These are phyloP conservation scores for Chrysomela aeneicollis DNA, from an alignment of 2,888 invertebrate species.

Conservation along the genomic window DNA sequence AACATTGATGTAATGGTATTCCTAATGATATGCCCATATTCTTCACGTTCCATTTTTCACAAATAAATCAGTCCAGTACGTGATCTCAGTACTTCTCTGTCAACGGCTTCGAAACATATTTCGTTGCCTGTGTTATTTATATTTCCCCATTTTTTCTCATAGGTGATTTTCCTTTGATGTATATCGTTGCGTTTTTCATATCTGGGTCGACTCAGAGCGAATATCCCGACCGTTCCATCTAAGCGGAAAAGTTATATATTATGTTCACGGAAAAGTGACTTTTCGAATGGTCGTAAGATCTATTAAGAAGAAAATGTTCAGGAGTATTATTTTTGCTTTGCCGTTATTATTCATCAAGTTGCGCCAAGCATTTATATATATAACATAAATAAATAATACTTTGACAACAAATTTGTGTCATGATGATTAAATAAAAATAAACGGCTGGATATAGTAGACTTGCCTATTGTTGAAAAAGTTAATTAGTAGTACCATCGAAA, in stretches of 20 bases:
- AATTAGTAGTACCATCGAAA: no score
- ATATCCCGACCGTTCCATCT: slow-evolving; percentile 26
- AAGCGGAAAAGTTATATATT: slow-evolving; percentile 21
- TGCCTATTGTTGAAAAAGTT: no score
- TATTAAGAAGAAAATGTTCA: neutral
- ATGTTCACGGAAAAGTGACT: slow-evolving; percentile 33
- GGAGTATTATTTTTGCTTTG: neutral
- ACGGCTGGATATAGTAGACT: no score
- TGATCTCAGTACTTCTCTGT: slow-evolving; percentile 29
- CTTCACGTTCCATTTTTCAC: neutral
- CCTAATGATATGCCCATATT: no score
- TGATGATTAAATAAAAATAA: no score
- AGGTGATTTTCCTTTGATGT: slow-evolving; percentile 41
- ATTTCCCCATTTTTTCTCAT: slow-evolving; percentile 27
- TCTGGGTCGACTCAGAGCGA: slow-evolving; percentile 31
- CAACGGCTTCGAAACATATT: slow-evolving; percentile 39
- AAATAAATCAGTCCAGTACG: slow-evolving; percentile 45
- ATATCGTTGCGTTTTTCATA: slow-evolving; percentile 35
- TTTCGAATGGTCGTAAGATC: slow-evolving; percentile 11
- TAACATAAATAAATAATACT: no score
- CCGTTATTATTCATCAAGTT: no score
- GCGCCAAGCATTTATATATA: no score
- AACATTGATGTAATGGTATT: no score
- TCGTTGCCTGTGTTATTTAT: slow-evolving; percentile 47
- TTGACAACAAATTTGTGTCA: no score